Conservation (phyloP, 1,140 invertebrate genomes). For the Sogatella furcifera region DNA sequence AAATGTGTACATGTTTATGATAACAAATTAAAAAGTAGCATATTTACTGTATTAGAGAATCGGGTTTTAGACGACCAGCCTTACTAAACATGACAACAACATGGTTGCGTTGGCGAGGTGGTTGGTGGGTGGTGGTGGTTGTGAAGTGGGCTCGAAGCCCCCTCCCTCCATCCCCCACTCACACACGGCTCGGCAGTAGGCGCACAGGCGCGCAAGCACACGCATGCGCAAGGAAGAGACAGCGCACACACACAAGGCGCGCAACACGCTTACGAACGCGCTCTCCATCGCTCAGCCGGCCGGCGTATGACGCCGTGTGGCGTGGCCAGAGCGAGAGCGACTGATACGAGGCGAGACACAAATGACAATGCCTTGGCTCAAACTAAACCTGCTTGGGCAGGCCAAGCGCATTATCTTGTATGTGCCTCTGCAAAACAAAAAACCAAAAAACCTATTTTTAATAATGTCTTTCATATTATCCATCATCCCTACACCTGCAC, state of each 20-base stretch:
- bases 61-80: too few relatives aligned
- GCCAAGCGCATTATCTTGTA: slow-evolving; percentile 10
- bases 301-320: not conserved
- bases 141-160: too few relatives aligned
- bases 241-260: not conserved
- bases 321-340: not conserved
- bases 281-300: not conserved
- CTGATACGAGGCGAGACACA: not conserved
- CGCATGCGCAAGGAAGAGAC: not conserved
- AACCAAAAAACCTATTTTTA: slow-evolving; percentile 9
- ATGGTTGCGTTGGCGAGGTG: too few relatives aligned
- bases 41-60: too few relatives aligned
- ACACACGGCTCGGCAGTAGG: too few relatives aligned
- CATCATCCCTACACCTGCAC: too few relatives aligned
- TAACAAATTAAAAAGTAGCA: too few relatives aligned
- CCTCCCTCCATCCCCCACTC: too few relatives aligned
- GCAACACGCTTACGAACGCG: not conserved
- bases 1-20: too few relatives aligned
- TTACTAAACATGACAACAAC: too few relatives aligned
- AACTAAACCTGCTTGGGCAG: not conserved
- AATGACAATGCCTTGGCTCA: slow-evolving; percentile 9
- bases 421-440: slow-evolving; percentile 14
- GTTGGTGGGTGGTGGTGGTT: too few relatives aligned
- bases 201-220: too few relatives aligned
- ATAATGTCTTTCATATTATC: not conserved